A percentile compares a stretch with the other conserved stretches of the same genome.
These are phyloP conservation scores for Choristoneura fumiferana DNA, from an alignment of 1,140 invertebrate genomes.

Conservation along the genomic window DNA sequence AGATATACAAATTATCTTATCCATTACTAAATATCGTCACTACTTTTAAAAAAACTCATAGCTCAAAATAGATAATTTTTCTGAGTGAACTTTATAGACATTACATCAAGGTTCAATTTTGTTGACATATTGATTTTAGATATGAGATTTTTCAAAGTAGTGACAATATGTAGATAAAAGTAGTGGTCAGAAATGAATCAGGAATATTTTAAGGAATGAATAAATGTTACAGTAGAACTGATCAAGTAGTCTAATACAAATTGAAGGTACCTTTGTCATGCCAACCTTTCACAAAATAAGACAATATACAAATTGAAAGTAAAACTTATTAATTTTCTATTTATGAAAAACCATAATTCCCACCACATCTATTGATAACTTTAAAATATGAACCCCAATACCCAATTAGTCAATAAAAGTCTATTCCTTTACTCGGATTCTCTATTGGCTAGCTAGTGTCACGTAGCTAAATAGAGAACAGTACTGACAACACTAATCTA, in stretches of 20 bases:
- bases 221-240: no score
- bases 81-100: no score
- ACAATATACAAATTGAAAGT: no score
- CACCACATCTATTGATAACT: neutral
- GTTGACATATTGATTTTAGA: no score
- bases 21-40: slow-evolving; percentile 6
- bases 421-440: neutral
- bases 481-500: slow-evolving; percentile 29
- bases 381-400: slow-evolving; percentile 1
- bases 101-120: no score
- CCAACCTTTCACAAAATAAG: no score
- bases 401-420: neutral
- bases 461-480: neutral
- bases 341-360: neutral
- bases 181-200: neutral
- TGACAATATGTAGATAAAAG: slow-evolving; percentile 7
- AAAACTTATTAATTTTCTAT: neutral
- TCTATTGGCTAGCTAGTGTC: neutral
- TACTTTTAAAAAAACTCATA: no score
- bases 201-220: neutral
- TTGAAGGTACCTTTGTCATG: no score
- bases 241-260: no score
- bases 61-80: no score
- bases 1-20: slow-evolving; percentile 19
- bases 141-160: no score